These are phyloP conservation scores for Ellobium chinense DNA, from an alignment of 2,888 invertebrate genomes.

Conservation along the genomic window DNA sequence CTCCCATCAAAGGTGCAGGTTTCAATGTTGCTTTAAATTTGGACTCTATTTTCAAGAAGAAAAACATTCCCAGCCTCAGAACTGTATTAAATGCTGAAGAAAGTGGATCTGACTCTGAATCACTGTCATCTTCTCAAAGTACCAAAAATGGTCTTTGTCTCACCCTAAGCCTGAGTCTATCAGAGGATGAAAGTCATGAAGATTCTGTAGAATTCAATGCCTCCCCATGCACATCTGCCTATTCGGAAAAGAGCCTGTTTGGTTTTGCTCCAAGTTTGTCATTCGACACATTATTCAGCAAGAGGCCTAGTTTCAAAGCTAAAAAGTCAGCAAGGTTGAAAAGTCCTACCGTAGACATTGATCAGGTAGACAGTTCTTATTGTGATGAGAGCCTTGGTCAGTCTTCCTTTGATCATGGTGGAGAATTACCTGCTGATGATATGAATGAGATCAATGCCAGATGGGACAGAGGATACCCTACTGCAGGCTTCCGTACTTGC, in stretches of 20 bases:
- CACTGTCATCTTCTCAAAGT: not conserved
- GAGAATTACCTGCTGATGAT: not conserved
- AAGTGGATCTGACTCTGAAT: constrained; percentile 13
- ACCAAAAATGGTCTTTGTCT: not conserved
- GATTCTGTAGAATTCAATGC: constrained; percentile 2
- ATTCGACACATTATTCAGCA: not conserved
- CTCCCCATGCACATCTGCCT: not conserved
- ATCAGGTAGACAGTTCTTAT: no score
- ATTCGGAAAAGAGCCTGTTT: not conserved
- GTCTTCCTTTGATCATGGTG: no score
- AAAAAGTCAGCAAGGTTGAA: not conserved
- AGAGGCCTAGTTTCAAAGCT: not conserved
- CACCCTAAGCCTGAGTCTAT: not conserved
- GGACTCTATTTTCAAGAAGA: constrained; percentile 15
- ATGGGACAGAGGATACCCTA: constrained; percentile 28
- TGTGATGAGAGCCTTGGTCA: not conserved
- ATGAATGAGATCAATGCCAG: constrained; percentile 24
- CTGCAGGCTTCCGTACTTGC: constrained; percentile 34
- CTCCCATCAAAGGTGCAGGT: not conserved
- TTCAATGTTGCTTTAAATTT: constrained; percentile 25
- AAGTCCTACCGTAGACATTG: not conserved
- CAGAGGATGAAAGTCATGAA: constrained; percentile 3
- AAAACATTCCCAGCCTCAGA: constrained; percentile 34
- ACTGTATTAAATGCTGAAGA: constrained; percentile 19
- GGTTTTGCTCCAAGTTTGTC: constrained; percentile 6